Conservation (phyloP, 2,113 vertebrate genomes). For the Zosterops pallidus region DNA sequence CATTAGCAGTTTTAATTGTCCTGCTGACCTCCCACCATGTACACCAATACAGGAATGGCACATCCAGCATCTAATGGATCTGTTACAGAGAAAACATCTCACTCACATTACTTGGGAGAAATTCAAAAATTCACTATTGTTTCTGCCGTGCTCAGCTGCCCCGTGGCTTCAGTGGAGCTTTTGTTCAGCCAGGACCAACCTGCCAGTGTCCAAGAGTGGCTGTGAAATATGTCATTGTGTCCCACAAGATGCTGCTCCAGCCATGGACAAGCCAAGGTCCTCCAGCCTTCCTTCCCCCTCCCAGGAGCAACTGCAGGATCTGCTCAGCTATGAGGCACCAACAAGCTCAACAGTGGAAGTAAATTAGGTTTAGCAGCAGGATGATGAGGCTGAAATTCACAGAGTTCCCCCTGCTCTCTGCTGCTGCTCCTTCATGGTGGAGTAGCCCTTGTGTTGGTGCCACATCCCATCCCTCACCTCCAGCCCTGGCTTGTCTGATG, state of each 20-base stretch:
- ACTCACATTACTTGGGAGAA: background rate
- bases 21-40: background rate
- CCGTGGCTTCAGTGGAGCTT: background rate
- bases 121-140: slow-evolving; percentile 6
- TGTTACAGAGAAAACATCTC: background rate
- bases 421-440: background rate
- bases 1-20: background rate
- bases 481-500: background rate
- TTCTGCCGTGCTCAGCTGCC: slow-evolving; percentile 12
- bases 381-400: background rate
- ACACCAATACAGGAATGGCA: background rate
- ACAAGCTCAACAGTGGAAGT: background rate
- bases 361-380: background rate
- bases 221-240: slow-evolving; percentile 1
- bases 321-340: background rate
- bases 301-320: background rate
- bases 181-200: slow-evolving; percentile 19
- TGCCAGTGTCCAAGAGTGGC: background rate
- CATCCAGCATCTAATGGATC: background rate
- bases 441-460: background rate
- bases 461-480: background rate
- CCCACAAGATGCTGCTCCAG: background rate
- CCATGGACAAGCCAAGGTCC: background rate
- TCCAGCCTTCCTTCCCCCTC: background rate
- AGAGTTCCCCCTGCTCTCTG: background rate